phyloP scores from a whole-genome alignment of 2,113 vertebrate species.

The Rutilus rutilus region DNA sequence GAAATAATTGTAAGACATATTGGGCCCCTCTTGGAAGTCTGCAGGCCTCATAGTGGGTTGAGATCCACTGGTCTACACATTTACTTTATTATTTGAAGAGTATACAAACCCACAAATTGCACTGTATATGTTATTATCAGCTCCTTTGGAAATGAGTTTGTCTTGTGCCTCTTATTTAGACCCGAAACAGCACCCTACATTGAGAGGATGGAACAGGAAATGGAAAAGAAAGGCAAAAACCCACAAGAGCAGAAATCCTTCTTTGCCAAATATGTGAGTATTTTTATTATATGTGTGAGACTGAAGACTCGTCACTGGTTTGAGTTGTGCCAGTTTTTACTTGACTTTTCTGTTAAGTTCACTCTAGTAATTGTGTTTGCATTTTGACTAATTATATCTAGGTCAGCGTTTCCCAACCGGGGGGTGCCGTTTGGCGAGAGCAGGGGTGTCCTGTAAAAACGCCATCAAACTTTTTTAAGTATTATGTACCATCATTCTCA shows the following conservation, averaged over 20 bases:
- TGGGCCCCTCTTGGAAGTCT: not conserved
- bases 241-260: constrained; percentile 95
- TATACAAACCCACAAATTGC: not conserved
- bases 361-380: not conserved
- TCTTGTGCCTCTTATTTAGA: constrained; percentile 63
- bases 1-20: not conserved
- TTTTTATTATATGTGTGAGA: not conserved
- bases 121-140: not conserved
- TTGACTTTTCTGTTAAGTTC: not conserved
- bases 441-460: no score
- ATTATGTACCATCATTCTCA: no score
- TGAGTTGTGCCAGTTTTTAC: not conserved
- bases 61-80: not conserved
- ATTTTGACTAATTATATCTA: not conserved
- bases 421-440: no score
- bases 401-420: no score
- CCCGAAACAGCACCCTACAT: constrained; percentile 88
- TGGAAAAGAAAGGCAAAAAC: constrained; percentile 90
- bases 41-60: not conserved
- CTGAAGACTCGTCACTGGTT: not conserved
- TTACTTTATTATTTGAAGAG: not conserved
- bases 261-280: constrained; percentile 89
- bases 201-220: constrained; percentile 84
- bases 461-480: no score
- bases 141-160: not conserved